A percentile compares a stretch with the other conserved stretches of the same genome.
These are phyloP conservation scores for Aphyosemion australe DNA, from an alignment of 2,113 vertebrate species.

Conservation along the genomic window DNA sequence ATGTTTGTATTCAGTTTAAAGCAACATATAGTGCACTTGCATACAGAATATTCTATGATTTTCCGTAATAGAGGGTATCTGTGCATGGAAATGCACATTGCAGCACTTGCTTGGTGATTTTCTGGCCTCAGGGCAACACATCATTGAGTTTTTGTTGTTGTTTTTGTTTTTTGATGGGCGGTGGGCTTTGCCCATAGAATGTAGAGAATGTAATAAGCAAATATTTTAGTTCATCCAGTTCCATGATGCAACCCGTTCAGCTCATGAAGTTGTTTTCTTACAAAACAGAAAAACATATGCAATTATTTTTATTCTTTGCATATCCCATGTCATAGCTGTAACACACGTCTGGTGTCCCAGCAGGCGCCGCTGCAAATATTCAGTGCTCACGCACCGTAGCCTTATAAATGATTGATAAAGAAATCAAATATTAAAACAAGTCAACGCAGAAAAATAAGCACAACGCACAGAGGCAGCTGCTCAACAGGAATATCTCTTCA, in stretches of 20 bases:
- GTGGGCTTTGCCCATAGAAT: slow-evolving; percentile 19
- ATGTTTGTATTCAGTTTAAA: slow-evolving; percentile 59
- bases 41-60: slow-evolving; percentile 50
- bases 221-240: slow-evolving; percentile 30
- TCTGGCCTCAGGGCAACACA: slow-evolving; percentile 62
- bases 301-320: not conserved
- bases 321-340: slow-evolving; percentile 30
- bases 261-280: not conserved
- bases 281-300: not conserved
- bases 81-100: slow-evolving; percentile 37
- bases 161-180: slow-evolving; percentile 1
- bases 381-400: slow-evolving; percentile 41
- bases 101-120: slow-evolving; percentile 47
- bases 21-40: slow-evolving; percentile 52
- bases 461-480: slow-evolving; percentile 38
- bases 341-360: slow-evolving; percentile 56
- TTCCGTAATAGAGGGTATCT: slow-evolving; percentile 43
- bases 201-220: slow-evolving; percentile 36
- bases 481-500: slow-evolving; percentile 44
- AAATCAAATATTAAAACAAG: slow-evolving; percentile 75
- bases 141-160: slow-evolving; percentile 47
- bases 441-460: slow-evolving; percentile 64
- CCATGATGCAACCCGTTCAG: slow-evolving; percentile 13
- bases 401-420: slow-evolving; percentile 69
- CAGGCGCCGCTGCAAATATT: slow-evolving; percentile 72